Evolutionary conservation across 1,140 invertebrate genomes (phyloP), one percentile per base, ranked within the genome.

Genomic region (Heterodera carotae): DNA sequence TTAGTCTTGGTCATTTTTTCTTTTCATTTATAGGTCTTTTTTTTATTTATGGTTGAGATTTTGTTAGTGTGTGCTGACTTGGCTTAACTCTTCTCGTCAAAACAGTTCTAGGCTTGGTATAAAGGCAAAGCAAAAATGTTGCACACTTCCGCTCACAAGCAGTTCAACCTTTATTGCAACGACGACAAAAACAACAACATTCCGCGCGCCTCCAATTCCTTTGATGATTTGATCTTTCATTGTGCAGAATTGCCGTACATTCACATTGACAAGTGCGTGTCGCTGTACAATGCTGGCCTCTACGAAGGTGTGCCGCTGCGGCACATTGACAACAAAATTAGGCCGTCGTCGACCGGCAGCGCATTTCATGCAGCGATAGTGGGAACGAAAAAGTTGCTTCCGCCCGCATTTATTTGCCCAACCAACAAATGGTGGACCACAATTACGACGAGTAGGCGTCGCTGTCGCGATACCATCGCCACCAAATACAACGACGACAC

Each of bases 211-310:
- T 48, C 39, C 29, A 53, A 43, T 56, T n/a, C 39, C 4, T 18
- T 43, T 7, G n/a, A n/a, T 31, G 53, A 34, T 29, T 62, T 56
- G 36, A 31, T 15, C 43, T 59, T 34, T 74, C 59, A 36, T 74
- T n/a, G 43, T 34, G 27, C 72, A 33, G 72, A 74, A n/a, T 62
- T 74, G 59, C 72, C 59, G 25, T 36, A 59, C 33, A 29, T 33
- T 29, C 72, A 59, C 39, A 74, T 74, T 33, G 48, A 29, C 8
- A 64, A 74, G 25, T 64, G 25, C 59, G 72, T 74, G 25, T 31
- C 33, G 7, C 33, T 74, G 22, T 74, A 74, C 33, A 74, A 31
- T 36, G 6, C 10, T 25, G 72, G 72, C 7, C 12, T 74, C 18
- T 74, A n/a, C 33, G n/a, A 74, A 2, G 29, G 27, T 29, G 18